phyloP scores from a whole-genome alignment of 2,797 vertebrate genomes.

The Ataeniobius toweri region DNA sequence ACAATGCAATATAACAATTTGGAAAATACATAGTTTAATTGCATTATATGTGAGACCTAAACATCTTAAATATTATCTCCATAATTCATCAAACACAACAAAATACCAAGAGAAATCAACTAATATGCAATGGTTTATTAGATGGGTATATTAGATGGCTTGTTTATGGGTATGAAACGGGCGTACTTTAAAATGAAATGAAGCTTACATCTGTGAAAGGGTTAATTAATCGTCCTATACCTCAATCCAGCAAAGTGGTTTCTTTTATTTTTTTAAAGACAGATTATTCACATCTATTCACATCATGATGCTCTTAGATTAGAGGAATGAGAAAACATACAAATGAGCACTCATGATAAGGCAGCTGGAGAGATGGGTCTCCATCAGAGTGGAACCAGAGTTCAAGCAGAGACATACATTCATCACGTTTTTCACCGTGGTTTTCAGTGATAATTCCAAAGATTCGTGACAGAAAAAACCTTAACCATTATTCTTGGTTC shows the following conservation, averaged over 20 bases:
- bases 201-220: too few species aligned
- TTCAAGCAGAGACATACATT: conserved; percentile 57
- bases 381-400: conserved; percentile 55
- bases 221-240: too few species aligned
- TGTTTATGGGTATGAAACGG: too few species aligned
- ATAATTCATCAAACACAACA: too few species aligned
- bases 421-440: conserved; percentile 66
- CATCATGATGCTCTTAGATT: conserved; percentile 8
- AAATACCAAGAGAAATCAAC: too few species aligned
- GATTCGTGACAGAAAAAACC: conserved; percentile 65
- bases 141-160: too few species aligned
- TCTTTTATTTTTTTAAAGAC: background rate
- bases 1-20: too few species aligned
- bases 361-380: conserved; percentile 38
- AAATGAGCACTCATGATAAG: conserved; percentile 38
- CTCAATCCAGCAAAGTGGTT: background rate
- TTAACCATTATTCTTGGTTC: conserved; percentile 71
- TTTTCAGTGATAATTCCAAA: conserved; percentile 61
- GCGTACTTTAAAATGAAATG: too few species aligned
- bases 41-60: too few species aligned
- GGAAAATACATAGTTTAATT: too few species aligned
- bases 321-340: conserved; percentile 35
- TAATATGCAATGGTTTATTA: too few species aligned
- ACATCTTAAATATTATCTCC: too few species aligned
- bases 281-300: background rate